Base-by-base conservation (phyloP, 1,140 invertebrate species). In the Dermatophagoides farinae region DNA sequence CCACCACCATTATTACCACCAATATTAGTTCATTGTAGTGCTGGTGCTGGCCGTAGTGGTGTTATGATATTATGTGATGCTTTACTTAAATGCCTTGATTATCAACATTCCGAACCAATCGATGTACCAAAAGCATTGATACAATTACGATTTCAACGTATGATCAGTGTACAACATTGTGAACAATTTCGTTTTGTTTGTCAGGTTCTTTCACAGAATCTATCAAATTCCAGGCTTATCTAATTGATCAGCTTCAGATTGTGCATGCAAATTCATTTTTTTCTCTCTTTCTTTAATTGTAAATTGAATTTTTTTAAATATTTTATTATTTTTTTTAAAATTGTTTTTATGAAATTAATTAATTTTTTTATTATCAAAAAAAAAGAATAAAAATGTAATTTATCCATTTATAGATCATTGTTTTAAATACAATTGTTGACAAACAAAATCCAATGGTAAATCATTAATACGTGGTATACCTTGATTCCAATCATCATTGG, bases 11-110 rank as follows among this genome's bases (percentile, higher is more conserved):
- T 73, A 64, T 76, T 89, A 23, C 89, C 91, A 31, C 89, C 90
- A 8, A 91, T 96, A 67, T 80, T 96, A 40, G 87, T 96, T 38
- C 91, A 96, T 71, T 96, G 91, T 72, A 91, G 87, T 69, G 91
- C 92, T 58, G 93, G 92, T 16, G 95, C 97, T 67, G 92, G 93
- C 47, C 77, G 93, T 66, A 96, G 92, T 75, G 92, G 91, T 91
- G 95, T 91, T 50, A 89, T 97, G 71, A 88, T 90, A 66, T 92
- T 90, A 46, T 78, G 96, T 70, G 92, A 97, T 71, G 93, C 93
- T 68, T 89, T 87, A 75, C 86, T 92, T 74, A 82, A 82, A 64
- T 80, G 88, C 57, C 74, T 97, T 65, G 84, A 89, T 69, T 87
- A 92, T 69, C 83, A 60, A 38, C 18, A 16, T 41, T 37, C 83